These are phyloP conservation scores for Hyperoodon ampullatus DNA, from an alignment of 2,113 vertebrate genomes.

Conservation along the genomic window DNA sequence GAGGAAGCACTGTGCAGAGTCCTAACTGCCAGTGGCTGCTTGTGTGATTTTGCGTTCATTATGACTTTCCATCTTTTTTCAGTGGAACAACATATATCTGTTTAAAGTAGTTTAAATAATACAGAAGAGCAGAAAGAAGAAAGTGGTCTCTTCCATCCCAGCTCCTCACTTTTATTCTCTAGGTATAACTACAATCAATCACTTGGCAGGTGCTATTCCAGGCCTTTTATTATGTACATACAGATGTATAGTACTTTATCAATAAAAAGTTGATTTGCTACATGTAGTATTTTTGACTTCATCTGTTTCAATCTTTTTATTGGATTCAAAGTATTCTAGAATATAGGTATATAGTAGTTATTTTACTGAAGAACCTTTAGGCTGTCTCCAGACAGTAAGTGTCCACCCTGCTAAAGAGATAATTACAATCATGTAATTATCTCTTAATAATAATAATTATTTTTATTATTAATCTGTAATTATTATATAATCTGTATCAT, in stretches of 20 bases:
- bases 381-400: not conserved
- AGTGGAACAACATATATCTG: not conserved
- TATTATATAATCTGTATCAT: no score
- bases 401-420: no score
- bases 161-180: not conserved
- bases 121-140: not conserved
- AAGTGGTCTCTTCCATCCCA: not conserved
- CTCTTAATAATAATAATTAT: no score
- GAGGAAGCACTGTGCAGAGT: not conserved
- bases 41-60: not conserved
- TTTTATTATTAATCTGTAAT: no score
- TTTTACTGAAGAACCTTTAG: not conserved
- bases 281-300: not conserved
- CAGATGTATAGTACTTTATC: not conserved
- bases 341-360: not conserved
- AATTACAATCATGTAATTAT: no score
- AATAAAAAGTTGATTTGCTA: constrained; percentile 9
- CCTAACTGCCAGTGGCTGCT: not conserved
- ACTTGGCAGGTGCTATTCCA: not conserved
- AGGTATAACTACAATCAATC: not conserved
- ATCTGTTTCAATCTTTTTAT: not conserved
- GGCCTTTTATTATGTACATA: not conserved
- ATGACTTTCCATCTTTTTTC: not conserved
- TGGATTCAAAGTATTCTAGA: not conserved
- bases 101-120: constrained; percentile 20